These are phyloP conservation scores for Metridium senile DNA, from an alignment of 92 coral and sea anemone genomes.

Conservation along the genomic window DNA sequence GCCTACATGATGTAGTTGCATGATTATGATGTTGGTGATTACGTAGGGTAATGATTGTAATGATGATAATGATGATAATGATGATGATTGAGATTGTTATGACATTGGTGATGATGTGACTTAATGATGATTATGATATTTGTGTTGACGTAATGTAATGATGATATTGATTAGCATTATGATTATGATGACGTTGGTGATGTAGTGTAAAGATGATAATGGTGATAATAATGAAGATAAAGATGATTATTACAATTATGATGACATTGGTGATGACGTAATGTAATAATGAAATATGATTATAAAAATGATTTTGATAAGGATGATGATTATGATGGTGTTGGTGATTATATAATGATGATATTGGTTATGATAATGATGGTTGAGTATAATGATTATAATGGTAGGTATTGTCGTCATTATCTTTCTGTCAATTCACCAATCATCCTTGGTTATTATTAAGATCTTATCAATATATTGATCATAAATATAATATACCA, in stretches of 20 bases:
- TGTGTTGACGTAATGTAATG: background rate
- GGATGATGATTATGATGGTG: background rate
- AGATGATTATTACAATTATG: background rate
- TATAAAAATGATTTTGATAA: background rate
- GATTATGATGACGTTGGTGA: background rate
- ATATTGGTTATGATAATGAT: background rate
- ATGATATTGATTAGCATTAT: background rate
- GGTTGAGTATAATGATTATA: background rate
- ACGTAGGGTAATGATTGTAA: too few relatives aligned
- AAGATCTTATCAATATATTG: conserved; percentile 8
- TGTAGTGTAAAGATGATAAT: background rate
- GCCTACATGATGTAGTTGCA: too few relatives aligned
- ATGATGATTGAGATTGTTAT: background rate
- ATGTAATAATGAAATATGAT: background rate
- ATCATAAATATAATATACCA: background rate
- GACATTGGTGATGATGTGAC: background rate
- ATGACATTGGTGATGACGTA: background rate
- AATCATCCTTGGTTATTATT: conserved; percentile 14
- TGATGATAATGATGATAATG: background rate
- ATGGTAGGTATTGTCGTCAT: too few relatives aligned
- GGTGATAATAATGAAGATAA: background rate
- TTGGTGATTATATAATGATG: background rate
- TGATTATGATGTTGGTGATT: too few relatives aligned
- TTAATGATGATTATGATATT: background rate
- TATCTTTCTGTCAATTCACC: too few relatives aligned